phyloP scores from a whole-genome alignment of 2,113 vertebrate species.

The Sinosuthora webbiana region DNA sequence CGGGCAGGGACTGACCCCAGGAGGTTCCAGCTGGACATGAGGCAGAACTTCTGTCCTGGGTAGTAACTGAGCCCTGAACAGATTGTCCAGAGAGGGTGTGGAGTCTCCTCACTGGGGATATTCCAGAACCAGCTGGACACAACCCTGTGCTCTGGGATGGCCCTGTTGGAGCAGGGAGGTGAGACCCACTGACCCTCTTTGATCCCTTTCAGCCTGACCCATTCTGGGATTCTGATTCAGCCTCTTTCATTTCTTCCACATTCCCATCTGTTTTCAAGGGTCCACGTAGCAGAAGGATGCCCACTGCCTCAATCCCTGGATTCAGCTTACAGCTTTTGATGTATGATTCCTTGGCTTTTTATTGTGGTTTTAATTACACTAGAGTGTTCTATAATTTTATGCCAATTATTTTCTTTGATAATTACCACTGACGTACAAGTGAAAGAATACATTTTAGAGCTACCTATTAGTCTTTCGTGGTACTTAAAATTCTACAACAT shows the following conservation, averaged over 20 bases:
- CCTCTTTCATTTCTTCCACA: neutral
- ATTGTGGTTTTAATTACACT: neutral
- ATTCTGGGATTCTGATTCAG: neutral
- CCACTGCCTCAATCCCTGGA: neutral
- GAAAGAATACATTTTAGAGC: neutral
- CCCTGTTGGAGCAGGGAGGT: neutral
- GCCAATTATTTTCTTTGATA: neutral
- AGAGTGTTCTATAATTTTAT: neutral
- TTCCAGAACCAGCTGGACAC: rapidly evolving
- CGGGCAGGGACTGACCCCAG: neutral
- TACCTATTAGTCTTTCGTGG: neutral
- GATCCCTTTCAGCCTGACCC: neutral
- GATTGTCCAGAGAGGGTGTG: neutral
- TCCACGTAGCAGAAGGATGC: neutral
- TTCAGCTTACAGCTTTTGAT: neutral
- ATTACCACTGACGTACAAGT: neutral
- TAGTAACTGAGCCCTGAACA: rapidly evolving
- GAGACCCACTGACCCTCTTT: rapidly evolving
- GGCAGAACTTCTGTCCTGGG: neutral
- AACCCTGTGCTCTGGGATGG: neutral
- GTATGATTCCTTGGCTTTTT: neutral
- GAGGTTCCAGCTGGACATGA: neutral
- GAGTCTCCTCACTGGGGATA: neutral
- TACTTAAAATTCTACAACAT: neutral
- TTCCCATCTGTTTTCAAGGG: neutral